Conservation (phyloP, 2,113 vertebrate species). For the Notothenia rossii region DNA sequence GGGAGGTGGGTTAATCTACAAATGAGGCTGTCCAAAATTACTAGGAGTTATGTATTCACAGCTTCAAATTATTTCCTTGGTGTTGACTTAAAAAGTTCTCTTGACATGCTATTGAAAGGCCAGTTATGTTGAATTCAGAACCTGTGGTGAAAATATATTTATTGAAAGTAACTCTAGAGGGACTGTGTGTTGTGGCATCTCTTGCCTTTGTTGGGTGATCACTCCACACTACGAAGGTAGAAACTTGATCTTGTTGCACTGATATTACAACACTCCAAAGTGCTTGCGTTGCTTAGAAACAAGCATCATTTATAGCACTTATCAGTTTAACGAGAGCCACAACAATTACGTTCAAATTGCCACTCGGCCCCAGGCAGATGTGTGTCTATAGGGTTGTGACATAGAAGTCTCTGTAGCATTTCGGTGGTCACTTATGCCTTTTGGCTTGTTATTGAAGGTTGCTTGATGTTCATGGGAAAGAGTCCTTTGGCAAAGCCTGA, state of each 20-base stretch:
- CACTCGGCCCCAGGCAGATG: conserved; percentile 17
- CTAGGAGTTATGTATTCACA: neutral
- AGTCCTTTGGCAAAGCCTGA: conserved; percentile 87
- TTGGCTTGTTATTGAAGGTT: conserved; percentile 83
- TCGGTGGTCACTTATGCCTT: conserved; percentile 56
- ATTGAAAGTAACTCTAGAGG: neutral
- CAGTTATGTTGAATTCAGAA: conserved; percentile 2
- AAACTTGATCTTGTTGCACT: conserved; percentile 36
- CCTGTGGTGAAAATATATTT: conserved; percentile 1
- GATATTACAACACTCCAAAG: conserved; percentile 32
- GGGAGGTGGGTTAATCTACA: neutral
- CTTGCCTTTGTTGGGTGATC: neutral
- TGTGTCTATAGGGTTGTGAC: conserved; percentile 26
- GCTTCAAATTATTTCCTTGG: neutral
- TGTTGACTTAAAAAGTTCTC: neutral
- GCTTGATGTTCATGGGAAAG: conserved; percentile 94
- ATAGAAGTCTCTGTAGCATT: conserved; percentile 15
- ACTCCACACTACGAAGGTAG: conserved; percentile 1
- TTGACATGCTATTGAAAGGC: neutral
- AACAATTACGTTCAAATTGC: conserved; percentile 27
- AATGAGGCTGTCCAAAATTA: neutral
- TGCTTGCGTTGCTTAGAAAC: conserved; percentile 69
- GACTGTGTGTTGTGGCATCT: conserved; percentile 22
- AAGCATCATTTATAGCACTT: conserved; percentile 45
- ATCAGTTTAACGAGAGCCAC: conserved; percentile 21